Evolutionary conservation across 2,888 invertebrate genomes (phyloP), one percentile per base, ranked within the genome.

Genomic region (Gibbula magus): DNA sequence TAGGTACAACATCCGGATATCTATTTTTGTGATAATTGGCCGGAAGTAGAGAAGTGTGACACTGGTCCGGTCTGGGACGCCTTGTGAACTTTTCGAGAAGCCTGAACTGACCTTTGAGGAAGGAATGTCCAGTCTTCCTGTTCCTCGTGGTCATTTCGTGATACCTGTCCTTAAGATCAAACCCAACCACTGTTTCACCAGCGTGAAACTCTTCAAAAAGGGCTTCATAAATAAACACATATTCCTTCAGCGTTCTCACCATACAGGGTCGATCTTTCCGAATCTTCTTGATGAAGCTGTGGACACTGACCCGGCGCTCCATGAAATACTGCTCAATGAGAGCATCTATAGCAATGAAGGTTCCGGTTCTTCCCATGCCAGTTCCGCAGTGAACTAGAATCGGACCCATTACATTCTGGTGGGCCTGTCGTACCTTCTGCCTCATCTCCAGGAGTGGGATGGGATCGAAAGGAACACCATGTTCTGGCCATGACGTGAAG

Each of bases 311-410:
- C 39, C 86, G 83, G 32, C 92, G 89, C 56, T 92, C 90, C n/a
- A 80, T 79, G 18, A 87, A 84, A 74, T 92, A 92, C 82, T 92
- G 91, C 22, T 91, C 89, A 70, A 92, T 70, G 4, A 92, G 86
- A n/a, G 89, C 86, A 81, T 93, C 92, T 2, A 92, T 83, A 3
- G 92, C 92, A 13, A 93, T 92, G 85, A 88, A 93, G 4, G 89
- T 89, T 2, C 89, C 92, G 2, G 92, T 90, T 29, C 92, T 83
- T 73, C 91, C 91, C 39, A 92, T 89, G 0, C 92, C 93, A 7
- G 93, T 92, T 10, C 92, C 92, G 85, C 93, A 92, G 80, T 93
- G 93, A 5, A 93, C 92, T 39, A 92, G 82, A 18, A 92, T 80
- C 0, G 92, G 92, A 39, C 56, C 53, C 7, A 85, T 83, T 25